Evolutionary conservation across 1,140 invertebrate species (phyloP), one percentile per base, ranked within the genome.

Genomic region (Aphidius gifuensis): DNA sequence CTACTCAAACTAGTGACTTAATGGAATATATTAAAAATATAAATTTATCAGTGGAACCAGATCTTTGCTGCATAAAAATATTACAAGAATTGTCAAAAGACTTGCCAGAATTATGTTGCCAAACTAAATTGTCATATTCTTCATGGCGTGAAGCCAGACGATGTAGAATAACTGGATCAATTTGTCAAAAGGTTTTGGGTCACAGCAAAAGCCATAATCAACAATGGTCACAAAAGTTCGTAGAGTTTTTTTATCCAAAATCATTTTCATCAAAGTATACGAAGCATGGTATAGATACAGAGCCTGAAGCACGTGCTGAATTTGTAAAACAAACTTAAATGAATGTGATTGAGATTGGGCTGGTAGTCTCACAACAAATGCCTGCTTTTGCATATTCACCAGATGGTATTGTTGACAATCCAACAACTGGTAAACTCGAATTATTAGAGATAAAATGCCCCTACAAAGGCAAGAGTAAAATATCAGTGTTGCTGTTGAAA

Each of bases 371-470:
- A 9, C 7, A 53, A 55, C 55, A 61, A 63, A 69, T 66, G 61
- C 62, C 64, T 1, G 67, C 67, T 65, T 39, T 70, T 11, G 69
- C 61, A 0, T 61, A 42, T 43, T 70, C 62, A n/a, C 65, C 64
- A 7, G 67, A 68, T 65, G 69, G 67, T 9, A 46, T 69, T 45
- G 50, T 69, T 64, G 23, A 32, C 23, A 32, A 32, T 66, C 59
- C 43, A 49, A 63, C 42, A 51, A 62, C 53, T 47, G 42, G 5
- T 56, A 64, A 40, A 61, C 64, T 23, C 11, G 53, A 11, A 39
- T 46, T 69, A 9, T n/a, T 68, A 1, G 64, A 69, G 62, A 68
- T 69, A 3, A 68, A 68, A 60, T 70, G 61, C 7, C 59, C 58
- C 32, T 62, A 42, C 46, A 60, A 57, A 39, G 49, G 62, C 23